Evolutionary conservation across 2,113 vertebrate species (phyloP), one percentile per base, ranked within the genome.

Genomic region (Oreochromis aureus): DNA sequence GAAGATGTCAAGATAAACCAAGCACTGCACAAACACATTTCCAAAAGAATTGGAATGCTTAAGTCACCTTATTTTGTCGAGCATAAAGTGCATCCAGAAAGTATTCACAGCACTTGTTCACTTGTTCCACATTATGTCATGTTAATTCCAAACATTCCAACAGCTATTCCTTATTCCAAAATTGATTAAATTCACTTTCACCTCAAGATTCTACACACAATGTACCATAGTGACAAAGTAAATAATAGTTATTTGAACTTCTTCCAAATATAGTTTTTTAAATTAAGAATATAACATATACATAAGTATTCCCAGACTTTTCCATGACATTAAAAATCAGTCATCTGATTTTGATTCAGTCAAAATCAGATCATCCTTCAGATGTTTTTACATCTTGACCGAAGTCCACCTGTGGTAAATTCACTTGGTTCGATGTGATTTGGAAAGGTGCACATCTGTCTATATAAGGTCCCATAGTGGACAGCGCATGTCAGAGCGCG

Each of bases 1-100:
- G 51, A 88, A 2, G 91, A 3, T 41, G 10, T 34, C 93, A 96
- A n/a, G 32, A 36, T 16, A 95, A 18, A 7, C 0, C 61, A 94
- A 95, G 59, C 7, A 59, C 6, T 13, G 11, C 6, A n/a, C 16
- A 66, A 66, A 8, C 10, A 24, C n/a, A 16, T 69, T 69, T 71
- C 12, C n/a, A 44, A 44, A 9, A 24, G 39, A 71, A 39, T 0
- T 44, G 12, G 66, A 0, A 24, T 71, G 0, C 59, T n/a, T 66
- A 1, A 1, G 18, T 12, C 61, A 36, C 61, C 61, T 36, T 36
- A 12, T 36, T 63, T 63, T 61, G 30, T 0, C 10, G 9, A 61
- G 30, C 30, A 61, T 34, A 34, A 61, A 63, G 16, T 11, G 59
- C 5, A 63, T 63, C 59, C 59, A 10, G 16, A 10, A 63, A 34